Percentiles rank a stretch among this genome's conserved stretches.
Conservation (phyloP, 2,888 invertebrate species). For the Protula sp. region DNA sequence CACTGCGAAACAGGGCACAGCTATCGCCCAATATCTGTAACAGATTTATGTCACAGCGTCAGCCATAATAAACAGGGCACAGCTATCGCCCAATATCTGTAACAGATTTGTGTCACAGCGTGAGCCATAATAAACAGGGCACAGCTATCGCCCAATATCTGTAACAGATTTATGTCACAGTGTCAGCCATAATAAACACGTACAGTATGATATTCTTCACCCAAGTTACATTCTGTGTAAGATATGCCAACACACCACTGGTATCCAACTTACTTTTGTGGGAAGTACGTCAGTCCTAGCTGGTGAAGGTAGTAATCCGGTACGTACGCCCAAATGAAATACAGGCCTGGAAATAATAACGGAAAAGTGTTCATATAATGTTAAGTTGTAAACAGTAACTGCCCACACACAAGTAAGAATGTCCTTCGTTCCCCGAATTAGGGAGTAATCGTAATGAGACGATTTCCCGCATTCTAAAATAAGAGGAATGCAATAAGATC, state of each 20-base stretch:
- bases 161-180: constrained; percentile 14
- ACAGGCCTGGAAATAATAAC: constrained; percentile 59
- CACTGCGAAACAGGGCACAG: constrained; percentile 74
- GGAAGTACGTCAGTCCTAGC: constrained; percentile 71
- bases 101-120: no score
- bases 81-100: constrained; percentile 74
- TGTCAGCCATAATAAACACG: constrained; percentile 61
- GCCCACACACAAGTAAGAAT: no score
- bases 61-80: constrained; percentile 65
- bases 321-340: constrained; percentile 78
- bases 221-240: no score
- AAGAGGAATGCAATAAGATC: no score
- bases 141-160: constrained; percentile 78
- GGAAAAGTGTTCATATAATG: no score
- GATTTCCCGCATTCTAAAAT: no score
- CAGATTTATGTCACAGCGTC: no score
- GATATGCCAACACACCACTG: no score
- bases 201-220: not conserved
- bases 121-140: constrained; percentile 64
- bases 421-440: no score
- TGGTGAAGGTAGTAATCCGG: constrained; percentile 68
- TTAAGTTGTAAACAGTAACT: no score
- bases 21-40: constrained; percentile 71
- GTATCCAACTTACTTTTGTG: constrained; percentile 62
- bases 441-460: no score